Evolutionary conservation across 2,797 vertebrate species (phyloP).

Genomic region (Anguilla megastoma): DNA sequence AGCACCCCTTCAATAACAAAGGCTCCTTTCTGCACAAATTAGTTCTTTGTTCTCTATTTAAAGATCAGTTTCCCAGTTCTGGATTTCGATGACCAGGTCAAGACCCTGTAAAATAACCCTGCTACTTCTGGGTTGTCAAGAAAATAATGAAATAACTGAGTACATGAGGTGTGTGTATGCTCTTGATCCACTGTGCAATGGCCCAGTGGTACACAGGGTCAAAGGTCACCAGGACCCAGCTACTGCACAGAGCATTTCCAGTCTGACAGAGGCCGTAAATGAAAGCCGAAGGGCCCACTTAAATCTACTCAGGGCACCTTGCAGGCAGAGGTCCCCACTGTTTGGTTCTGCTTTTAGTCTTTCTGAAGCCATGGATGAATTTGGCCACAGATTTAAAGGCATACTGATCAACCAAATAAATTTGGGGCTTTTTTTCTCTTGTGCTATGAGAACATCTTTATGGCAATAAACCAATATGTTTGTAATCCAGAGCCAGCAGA

Average conservation of each 20-base stretch:
- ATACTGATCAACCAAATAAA: neutral
- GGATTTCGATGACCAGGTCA: neutral
- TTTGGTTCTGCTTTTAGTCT: neutral
- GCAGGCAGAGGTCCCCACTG: too few relatives aligned
- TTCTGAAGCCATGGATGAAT: neutral
- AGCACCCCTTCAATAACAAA: neutral
- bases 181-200: neutral
- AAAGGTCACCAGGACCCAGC: neutral
- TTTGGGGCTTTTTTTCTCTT: neutral
- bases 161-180: neutral
- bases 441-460: neutral
- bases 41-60: neutral
- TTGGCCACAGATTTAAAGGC: neutral
- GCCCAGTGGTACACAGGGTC: neutral
- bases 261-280: neutral
- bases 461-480: neutral
- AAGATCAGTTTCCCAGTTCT: slow-evolving; percentile 7
- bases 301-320: neutral
- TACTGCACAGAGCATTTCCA: neutral
- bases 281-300: neutral
- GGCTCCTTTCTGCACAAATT: neutral
- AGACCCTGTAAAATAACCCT: slow-evolving; percentile 12
- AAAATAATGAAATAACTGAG: neutral
- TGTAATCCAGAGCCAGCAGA: neutral
- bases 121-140: neutral